These are phyloP conservation scores for Cynoglossus semilaevis DNA, from an alignment of 2,113 vertebrate genomes.

Conservation along the genomic window DNA sequence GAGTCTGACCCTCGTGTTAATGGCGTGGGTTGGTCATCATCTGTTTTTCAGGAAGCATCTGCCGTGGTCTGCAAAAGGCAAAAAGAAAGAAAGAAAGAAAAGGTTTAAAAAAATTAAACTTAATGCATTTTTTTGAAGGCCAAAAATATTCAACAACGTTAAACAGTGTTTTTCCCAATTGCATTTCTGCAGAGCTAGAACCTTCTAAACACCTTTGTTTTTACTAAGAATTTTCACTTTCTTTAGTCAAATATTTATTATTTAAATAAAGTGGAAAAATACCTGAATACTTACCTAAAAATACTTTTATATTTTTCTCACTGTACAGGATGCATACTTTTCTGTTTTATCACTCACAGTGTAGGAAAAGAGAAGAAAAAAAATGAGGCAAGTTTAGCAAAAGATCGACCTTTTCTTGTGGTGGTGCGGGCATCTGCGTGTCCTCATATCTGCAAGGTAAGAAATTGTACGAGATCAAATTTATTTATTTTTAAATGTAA, in stretches of 20 bases:
- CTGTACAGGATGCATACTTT: no score
- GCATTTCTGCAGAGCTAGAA: no score
- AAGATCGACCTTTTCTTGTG: constrained; percentile 72
- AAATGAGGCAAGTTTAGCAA: background rate
- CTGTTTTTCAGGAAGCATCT: constrained; percentile 26
- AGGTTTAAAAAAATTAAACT: background rate
- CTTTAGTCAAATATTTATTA: no score
- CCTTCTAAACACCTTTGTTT: no score
- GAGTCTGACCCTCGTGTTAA: constrained; percentile 14
- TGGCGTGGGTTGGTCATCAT: constrained; percentile 17
- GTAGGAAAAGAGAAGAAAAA: background rate
- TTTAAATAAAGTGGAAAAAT: no score
- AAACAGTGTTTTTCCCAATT: no score
- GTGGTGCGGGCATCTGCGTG: constrained; percentile 77
- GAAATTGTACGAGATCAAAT: background rate
- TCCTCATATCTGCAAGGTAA: constrained; percentile 60
- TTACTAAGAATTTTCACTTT: no score
- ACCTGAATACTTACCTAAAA: no score
- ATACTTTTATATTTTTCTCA: no score
- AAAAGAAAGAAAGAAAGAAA: background rate
- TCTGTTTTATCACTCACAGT: no score
- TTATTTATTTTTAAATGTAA: no score
- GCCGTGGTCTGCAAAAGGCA: constrained; percentile 36
- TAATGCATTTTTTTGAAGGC: background rate
- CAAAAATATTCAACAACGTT: background rate